Conservation (phyloP, 2,113 vertebrate genomes). For the Atlantisia rogersi region DNA sequence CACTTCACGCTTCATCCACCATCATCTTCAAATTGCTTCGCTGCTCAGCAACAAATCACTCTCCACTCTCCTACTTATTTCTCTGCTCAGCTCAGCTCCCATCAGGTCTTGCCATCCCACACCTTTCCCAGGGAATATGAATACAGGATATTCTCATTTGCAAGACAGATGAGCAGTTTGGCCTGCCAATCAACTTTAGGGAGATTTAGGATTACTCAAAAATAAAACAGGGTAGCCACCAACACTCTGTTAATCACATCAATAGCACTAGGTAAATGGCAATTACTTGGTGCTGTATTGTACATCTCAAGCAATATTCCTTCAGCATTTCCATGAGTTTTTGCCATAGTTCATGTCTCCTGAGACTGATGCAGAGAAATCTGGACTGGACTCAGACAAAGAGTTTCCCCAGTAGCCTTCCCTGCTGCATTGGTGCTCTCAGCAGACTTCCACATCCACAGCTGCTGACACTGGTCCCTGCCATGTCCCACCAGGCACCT, state of each 20-base stretch:
- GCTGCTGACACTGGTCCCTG: not conserved
- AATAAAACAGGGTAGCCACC: not conserved
- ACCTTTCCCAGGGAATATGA: not conserved
- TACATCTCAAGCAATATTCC: not conserved
- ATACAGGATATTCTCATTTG: not conserved
- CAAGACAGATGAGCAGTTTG: not conserved
- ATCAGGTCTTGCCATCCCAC: not conserved
- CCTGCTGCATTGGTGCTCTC: not conserved
- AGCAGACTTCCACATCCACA: not conserved
- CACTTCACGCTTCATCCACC: not conserved
- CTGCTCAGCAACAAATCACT: not conserved
- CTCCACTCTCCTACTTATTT: not conserved
- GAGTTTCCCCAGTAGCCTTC: not conserved
- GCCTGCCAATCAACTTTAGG: not conserved
- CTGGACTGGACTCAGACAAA: not conserved
- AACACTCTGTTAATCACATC: not conserved
- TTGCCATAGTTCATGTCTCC: not conserved
- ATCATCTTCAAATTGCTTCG: not conserved
- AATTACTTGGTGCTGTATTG: not conserved
- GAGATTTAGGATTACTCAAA: not conserved
- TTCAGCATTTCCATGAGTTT: not conserved
- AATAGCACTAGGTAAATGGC: not conserved
- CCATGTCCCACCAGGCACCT: not conserved
- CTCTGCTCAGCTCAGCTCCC: not conserved
- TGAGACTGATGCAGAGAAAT: accelerated